Evolutionary conservation across 2,888 invertebrate genomes (phyloP).

Genomic region (Galerucella nymphaeae): DNA sequence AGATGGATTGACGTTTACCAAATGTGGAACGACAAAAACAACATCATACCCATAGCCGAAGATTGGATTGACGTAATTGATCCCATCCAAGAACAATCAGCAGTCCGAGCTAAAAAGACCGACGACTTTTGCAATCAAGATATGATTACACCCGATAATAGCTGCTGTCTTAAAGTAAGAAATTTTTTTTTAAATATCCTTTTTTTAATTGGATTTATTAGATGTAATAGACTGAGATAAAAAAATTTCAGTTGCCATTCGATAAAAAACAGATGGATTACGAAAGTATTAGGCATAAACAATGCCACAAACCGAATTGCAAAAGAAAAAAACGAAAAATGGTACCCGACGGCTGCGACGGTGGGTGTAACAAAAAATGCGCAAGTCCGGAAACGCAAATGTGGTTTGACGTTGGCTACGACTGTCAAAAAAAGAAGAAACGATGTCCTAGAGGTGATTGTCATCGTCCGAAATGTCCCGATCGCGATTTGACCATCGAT

Average conservation of each 20-base stretch:
- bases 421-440: conserved; percentile 9
- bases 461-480: conserved; percentile 32
- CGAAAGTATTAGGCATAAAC: conserved; percentile 27
- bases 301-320: conserved; percentile 26
- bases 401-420: background rate
- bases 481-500: conserved; percentile 28
- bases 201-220: too few species aligned
- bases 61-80: conserved; percentile 13
- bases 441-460: background rate
- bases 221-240: too few species aligned
- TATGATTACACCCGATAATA: conserved; percentile 13
- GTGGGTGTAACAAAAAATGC: conserved; percentile 4
- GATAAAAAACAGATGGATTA: conserved; percentile 34
- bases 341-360: conserved; percentile 29
- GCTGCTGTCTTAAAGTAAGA: conserved; percentile 6
- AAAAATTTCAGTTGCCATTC: conserved; percentile 36
- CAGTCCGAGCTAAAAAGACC: background rate
- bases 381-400: background rate
- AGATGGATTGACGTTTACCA: conserved; percentile 15
- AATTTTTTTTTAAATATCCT: background rate
- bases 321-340: conserved; percentile 29
- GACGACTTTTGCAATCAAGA: background rate
- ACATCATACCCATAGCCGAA: conserved; percentile 12
- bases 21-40: conserved; percentile 30
- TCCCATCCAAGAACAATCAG: background rate